Conservation (phyloP, 1,140 invertebrate species). For the Eriocheir sinensis region DNA sequence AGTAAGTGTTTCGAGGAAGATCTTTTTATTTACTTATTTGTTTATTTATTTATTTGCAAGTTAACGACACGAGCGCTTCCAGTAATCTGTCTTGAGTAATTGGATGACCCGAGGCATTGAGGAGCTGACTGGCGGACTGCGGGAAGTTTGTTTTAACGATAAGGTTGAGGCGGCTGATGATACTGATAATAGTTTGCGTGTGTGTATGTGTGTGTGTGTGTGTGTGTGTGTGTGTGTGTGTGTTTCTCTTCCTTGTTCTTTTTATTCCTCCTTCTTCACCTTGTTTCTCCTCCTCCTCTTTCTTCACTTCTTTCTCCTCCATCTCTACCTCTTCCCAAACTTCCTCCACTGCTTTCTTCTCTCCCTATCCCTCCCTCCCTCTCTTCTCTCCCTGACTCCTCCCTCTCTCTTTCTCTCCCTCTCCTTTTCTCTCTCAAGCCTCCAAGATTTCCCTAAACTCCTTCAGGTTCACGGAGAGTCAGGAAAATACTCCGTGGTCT, state of each 20-base stretch:
- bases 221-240: background rate
- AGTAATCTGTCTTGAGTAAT: too few species aligned
- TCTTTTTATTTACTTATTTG: background rate
- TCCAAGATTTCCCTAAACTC: slow-evolving; percentile 46
- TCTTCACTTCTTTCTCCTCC: slow-evolving; percentile 7
- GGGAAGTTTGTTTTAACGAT: too few species aligned
- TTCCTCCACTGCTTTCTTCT: background rate
- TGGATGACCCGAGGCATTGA: too few species aligned
- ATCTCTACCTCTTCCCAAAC: background rate
- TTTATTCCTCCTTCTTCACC: too few species aligned
- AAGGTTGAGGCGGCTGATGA: too few species aligned
- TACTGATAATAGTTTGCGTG: background rate
- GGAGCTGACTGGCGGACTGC: too few species aligned
- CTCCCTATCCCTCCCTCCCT: background rate
- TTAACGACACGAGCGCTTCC: too few species aligned
- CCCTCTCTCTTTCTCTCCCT: background rate
- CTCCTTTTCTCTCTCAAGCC: background rate
- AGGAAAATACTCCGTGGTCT: background rate
- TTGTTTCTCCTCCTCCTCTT: background rate
- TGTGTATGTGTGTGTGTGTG: background rate
- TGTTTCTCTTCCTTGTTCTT: too few species aligned
- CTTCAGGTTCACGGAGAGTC: background rate
- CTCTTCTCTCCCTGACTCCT: background rate
- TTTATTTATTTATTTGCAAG: background rate
- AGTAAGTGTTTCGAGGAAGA: background rate